Percentiles rank a stretch among this genome's conserved stretches.
Evolutionary conservation across 2,113 vertebrate genomes (phyloP).

Genomic region (Anas platyrhynchos): DNA sequence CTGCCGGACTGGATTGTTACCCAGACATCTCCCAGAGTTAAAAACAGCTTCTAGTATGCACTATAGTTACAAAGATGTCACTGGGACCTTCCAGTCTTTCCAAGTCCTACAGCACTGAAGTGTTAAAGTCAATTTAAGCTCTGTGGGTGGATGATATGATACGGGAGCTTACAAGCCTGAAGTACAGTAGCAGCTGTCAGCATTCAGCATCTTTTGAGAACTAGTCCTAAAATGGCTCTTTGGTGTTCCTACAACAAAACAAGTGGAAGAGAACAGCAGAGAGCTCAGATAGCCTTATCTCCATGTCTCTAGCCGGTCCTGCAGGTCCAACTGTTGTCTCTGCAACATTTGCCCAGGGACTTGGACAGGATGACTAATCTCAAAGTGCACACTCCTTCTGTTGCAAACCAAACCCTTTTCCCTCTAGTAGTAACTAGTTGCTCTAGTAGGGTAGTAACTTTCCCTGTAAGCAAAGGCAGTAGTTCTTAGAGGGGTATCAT

Average conservation of each 20-base stretch:
- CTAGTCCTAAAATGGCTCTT: neutral
- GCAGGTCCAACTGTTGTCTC: neutral
- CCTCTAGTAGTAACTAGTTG: neutral
- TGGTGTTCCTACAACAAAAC: neutral
- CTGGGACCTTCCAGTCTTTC: neutral
- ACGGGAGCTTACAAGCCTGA: constrained; percentile 3
- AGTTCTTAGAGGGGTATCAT: neutral
- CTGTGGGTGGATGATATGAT: constrained; percentile 15
- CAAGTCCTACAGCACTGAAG: neutral
- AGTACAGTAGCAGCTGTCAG: neutral
- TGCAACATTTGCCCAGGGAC: neutral
- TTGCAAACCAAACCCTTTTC: neutral
- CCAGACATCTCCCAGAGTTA: neutral
- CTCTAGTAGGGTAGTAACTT: neutral
- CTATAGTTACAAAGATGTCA: neutral
- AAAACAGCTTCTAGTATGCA: neutral
- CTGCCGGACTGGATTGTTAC: neutral
- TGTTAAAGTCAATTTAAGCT: neutral
- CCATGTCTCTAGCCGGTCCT: neutral
- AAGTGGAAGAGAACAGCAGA: neutral
- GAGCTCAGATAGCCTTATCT: neutral
- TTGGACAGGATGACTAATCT: neutral
- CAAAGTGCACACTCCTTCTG: neutral
- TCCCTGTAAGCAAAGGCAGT: neutral
- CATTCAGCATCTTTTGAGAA: constrained; percentile 10